Evolutionary conservation across 2,888 invertebrate species (phyloP).

Genomic region (Halocaridina rubra): DNA sequence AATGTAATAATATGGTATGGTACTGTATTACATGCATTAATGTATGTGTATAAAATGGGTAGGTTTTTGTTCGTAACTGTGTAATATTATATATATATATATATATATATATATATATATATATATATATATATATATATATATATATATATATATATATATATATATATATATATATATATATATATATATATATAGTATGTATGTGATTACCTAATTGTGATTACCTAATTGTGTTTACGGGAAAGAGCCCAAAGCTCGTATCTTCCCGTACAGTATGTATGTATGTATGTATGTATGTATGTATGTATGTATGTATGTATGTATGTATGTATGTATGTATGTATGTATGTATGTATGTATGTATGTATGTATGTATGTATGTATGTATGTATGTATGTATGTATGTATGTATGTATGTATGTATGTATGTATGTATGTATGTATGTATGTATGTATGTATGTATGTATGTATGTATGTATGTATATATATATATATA

Average conservation of each 20-base stretch:
- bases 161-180: constrained; percentile 8
- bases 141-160: constrained; percentile 8
- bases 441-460: background rate
- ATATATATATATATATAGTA: constrained; percentile 8
- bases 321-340: background rate
- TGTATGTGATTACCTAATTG: too few species aligned
- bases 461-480: background rate
- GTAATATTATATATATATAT: background rate
- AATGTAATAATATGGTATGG: too few species aligned
- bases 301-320: background rate
- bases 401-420: background rate
- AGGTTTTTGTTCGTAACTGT: background rate
- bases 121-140: constrained; percentile 8
- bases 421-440: background rate
- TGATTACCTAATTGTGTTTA: too few species aligned
- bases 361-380: background rate
- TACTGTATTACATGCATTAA: background rate
- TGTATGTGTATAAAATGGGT: background rate
- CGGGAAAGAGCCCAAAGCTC: too few species aligned
- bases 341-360: background rate
- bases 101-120: constrained; percentile 8
- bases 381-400: background rate
- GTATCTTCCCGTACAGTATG: background rate
- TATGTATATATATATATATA: background rate
- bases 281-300: background rate